Conservation (phyloP, 2,797 vertebrate genomes). For the Picus viridis region DNA sequence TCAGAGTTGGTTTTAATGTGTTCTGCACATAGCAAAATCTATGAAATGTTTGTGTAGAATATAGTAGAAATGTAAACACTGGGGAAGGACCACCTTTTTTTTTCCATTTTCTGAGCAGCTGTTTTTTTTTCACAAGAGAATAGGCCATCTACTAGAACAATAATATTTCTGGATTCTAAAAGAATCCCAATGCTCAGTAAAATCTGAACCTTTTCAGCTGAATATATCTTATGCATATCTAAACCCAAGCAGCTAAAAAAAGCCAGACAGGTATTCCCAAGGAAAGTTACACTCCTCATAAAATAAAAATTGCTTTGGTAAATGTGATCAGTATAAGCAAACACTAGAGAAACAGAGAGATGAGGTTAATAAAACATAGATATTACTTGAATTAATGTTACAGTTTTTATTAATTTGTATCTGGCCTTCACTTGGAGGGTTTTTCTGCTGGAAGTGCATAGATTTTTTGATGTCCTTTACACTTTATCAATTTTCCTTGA, state of each 20-base stretch:
- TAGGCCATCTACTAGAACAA: not conserved
- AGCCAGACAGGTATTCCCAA: not conserved
- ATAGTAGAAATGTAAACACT: not conserved
- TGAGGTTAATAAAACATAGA: not conserved
- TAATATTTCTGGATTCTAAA: not conserved
- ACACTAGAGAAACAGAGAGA: not conserved
- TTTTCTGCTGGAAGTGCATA: not conserved
- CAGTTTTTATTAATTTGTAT: not conserved
- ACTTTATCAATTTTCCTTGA: conserved; percentile 1
- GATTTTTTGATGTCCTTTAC: conserved; percentile 37
- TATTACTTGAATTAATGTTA: not conserved
- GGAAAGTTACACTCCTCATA: not conserved
- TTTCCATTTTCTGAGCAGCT: not conserved
- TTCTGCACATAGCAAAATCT: not conserved
- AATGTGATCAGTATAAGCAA: not conserved
- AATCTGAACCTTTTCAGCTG: not conserved
- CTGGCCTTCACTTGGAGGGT: not conserved
- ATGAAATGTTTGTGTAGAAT: not conserved
- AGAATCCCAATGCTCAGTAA: not conserved
- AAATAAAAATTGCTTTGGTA: conserved; percentile 6
- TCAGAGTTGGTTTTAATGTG: not conserved
- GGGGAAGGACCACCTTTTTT: not conserved
- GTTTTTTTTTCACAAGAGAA: not conserved
- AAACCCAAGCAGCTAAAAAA: not conserved
- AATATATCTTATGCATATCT: not conserved